phyloP scores from a whole-genome alignment of 2,113 vertebrate species.

The Monopterus albus region DNA sequence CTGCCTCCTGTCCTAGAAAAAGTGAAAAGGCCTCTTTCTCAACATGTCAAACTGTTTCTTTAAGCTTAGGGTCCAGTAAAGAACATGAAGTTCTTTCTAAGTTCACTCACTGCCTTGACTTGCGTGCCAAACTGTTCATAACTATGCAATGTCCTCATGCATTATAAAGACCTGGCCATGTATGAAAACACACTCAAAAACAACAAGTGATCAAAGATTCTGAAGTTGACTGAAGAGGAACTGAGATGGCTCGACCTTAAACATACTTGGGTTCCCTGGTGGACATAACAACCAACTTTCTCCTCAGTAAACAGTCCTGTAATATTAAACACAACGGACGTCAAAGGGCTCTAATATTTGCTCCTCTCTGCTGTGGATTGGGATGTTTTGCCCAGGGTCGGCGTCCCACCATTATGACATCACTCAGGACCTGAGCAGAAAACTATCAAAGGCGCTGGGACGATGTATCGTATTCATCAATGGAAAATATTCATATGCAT shows the following conservation, averaged over 20 bases:
- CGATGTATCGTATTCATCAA: constrained; percentile 82
- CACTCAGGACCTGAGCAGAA: constrained; percentile 73
- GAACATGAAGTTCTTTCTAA: constrained; percentile 58
- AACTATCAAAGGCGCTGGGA: constrained; percentile 77
- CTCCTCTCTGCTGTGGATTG: constrained; percentile 66
- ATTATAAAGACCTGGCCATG: constrained; percentile 76
- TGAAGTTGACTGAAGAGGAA: constrained; percentile 72
- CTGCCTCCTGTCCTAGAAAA: no score
- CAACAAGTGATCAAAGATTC: constrained; percentile 80
- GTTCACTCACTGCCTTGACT: constrained; percentile 61
- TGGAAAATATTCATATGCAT: constrained; percentile 84
- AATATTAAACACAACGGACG: constrained; percentile 81
- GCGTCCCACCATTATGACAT: constrained; percentile 79
- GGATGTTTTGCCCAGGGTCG: constrained; percentile 73
- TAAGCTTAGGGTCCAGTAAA: constrained; percentile 39
- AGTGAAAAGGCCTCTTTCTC: no score
- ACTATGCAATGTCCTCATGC: constrained; percentile 78
- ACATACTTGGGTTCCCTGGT: constrained; percentile 68
- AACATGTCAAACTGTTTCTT: constrained; percentile 13
- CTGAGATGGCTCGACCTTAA: constrained; percentile 82
- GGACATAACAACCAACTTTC: constrained; percentile 59
- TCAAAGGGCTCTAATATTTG: constrained; percentile 74
- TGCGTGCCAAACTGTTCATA: constrained; percentile 77
- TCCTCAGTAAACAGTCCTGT: constrained; percentile 79
- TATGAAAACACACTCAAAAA: constrained; percentile 77